Evolutionary conservation across 1,140 invertebrate species (phyloP), one percentile per base, ranked within the genome.

Genomic region (Anagrus nilaparvatae): DNA sequence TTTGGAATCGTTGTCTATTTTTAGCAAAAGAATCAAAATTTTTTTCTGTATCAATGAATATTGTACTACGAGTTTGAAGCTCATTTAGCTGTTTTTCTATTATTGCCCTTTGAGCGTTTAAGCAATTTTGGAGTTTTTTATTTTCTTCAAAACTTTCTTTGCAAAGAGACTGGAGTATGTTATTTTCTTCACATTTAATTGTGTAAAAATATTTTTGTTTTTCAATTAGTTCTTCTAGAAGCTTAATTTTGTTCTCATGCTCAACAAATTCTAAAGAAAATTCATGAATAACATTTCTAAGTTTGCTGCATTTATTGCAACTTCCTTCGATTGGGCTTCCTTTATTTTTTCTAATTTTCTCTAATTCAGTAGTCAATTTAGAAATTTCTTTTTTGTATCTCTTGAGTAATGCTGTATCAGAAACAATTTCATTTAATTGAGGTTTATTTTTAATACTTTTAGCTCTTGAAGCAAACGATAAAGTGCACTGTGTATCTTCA

Each of bases 61-160:
- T 83, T 8, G 66, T 67, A 46, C 80, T 77, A 51, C 82, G 78
- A 1, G 68, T 71, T 49, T 84, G 79, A 48, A 78, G 73, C 47
- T 85, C 82, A 49, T 82, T 73, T 38, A 76, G 73, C 52, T 81
- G 78, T 40, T 78, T 74, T 53, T 87, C 82, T 35, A 78, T 75
- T 25, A 73, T 72, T 5, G 68, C 55, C 55, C 81, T 78, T 48
- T 81, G 74, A 46, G 73, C 78, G 51, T 89, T 84, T 8, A 92
- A 63, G 1, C 78, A 78, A 49, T 82, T 78, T 56, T 87, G 79
- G 17, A 90, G 63, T 51, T 87, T 84, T 51, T 77, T 76, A 53
- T 83, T 84, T 56, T 89, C 84, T 56, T 83, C 77, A 8, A 86
- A 64, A 12, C 83, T 79, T 60, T 87, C 80, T 53, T 83, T 82